Evolutionary conservation across 2,113 vertebrate genomes (phyloP).

Genomic region (Trichechus manatus): DNA sequence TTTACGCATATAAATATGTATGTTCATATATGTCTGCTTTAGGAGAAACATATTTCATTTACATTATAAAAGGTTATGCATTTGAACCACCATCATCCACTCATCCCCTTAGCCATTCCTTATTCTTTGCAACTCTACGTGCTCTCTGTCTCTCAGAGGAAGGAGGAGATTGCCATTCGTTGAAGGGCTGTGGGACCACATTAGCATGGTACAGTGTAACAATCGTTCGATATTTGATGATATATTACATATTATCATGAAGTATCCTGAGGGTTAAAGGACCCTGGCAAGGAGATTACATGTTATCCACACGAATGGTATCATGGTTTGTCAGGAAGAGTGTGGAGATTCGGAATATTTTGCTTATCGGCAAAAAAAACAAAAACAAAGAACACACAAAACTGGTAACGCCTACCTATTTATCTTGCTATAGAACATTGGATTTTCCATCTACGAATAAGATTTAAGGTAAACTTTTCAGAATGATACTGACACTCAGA

Average conservation of each 20-base stretch:
- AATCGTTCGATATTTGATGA: neutral
- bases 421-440: neutral
- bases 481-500: neutral
- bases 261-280: neutral
- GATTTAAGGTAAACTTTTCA: slow-evolving; percentile 41
- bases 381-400: neutral
- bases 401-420: neutral
- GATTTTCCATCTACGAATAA: neutral
- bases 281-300: neutral
- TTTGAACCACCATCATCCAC: slow-evolving; percentile 58
- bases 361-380: neutral
- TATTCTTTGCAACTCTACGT: slow-evolving; percentile 58
- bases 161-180: slow-evolving; percentile 15
- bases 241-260: neutral
- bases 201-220: neutral
- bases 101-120: slow-evolving; percentile 68
- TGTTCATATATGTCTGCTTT: slow-evolving; percentile 62
- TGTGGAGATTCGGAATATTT: neutral
- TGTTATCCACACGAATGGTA: neutral
- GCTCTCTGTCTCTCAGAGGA: slow-evolving; percentile 69
- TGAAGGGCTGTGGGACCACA: neutral
- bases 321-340: neutral
- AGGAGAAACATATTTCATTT: slow-evolving; percentile 73
- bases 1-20: slow-evolving; percentile 76
- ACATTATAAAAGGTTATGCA: slow-evolving; percentile 63